Evolutionary conservation across 2,797 vertebrate species (phyloP).

Genomic region (Anabas testudineus): DNA sequence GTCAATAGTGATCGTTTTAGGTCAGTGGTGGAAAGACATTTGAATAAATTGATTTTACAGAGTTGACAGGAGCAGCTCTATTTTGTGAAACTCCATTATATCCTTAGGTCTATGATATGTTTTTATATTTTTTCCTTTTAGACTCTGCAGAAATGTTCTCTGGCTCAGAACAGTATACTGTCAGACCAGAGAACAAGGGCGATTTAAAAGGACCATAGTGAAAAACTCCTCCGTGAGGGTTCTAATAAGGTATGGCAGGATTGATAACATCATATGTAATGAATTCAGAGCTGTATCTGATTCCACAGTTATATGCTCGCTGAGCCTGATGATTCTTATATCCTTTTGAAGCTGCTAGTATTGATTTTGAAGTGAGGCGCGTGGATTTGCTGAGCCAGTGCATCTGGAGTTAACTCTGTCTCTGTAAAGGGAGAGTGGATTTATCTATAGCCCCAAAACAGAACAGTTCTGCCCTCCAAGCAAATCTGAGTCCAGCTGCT

Average conservation of each 20-base stretch:
- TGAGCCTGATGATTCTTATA: conserved; percentile 67
- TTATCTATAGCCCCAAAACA: conserved; percentile 60
- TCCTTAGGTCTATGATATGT: conserved; percentile 3
- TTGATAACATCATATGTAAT: conserved; percentile 67
- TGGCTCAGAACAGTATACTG: not conserved
- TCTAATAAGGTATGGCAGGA: conserved; percentile 40
- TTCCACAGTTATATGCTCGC: conserved; percentile 41
- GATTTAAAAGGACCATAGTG: conserved; percentile 31
- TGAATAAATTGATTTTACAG: conserved; percentile 5
- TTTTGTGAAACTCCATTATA: not conserved
- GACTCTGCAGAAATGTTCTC: conserved; percentile 23
- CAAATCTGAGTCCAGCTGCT: conserved; percentile 49
- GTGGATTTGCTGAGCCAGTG: conserved; percentile 73
- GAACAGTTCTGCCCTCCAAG: conserved; percentile 54
- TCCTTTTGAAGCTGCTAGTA: conserved; percentile 69
- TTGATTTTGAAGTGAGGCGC: conserved; percentile 73
- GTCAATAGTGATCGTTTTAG: not conserved
- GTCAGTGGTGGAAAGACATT: not conserved
- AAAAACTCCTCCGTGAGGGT: conserved; percentile 8
- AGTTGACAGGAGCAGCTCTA: not conserved
- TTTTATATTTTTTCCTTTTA: conserved; percentile 12
- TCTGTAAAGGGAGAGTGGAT: conserved; percentile 58
- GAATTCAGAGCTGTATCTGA: conserved; percentile 61
- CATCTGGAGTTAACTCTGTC: conserved; percentile 73
- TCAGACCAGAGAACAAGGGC: conserved; percentile 22